Conservation (phyloP, 2,888 invertebrate species). For the Drosophila flavopinicola region DNA sequence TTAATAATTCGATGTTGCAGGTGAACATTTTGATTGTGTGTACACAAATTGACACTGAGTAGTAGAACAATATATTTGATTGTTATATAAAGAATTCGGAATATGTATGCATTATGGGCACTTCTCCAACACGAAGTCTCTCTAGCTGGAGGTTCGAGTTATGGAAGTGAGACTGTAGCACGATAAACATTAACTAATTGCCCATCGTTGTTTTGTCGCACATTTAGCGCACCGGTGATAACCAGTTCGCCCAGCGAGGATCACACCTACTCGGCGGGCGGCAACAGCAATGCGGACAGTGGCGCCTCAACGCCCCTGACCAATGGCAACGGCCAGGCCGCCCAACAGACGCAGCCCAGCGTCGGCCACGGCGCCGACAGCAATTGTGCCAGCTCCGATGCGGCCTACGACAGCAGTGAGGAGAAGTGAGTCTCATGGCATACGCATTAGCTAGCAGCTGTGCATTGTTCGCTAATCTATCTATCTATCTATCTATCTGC, state of each 20-base stretch:
- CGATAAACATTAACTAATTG: not conserved
- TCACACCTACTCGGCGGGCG: constrained; percentile 93
- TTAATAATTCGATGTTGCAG: too few species aligned
- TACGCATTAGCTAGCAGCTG: too few species aligned
- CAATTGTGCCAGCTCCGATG: constrained; percentile 85
- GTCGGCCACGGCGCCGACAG: constrained; percentile 82
- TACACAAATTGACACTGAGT: too few species aligned
- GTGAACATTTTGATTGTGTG: too few species aligned
- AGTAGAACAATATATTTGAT: too few species aligned
- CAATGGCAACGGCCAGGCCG: constrained; percentile 60
- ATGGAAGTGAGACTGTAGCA: too few species aligned
- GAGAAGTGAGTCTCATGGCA: constrained; percentile 85
- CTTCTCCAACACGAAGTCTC: too few species aligned
- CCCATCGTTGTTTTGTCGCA: not conserved
- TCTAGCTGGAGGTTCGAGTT: too few species aligned
- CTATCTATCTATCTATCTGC: too few species aligned
- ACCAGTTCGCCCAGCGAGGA: constrained; percentile 96
- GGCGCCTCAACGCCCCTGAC: constrained; percentile 75
- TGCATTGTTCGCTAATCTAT: too few species aligned
- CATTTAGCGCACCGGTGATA: constrained; percentile 87
- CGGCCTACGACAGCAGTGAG: constrained; percentile 86
- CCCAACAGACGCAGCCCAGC: constrained; percentile 38
- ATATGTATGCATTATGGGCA: too few species aligned
- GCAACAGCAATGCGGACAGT: constrained; percentile 76
- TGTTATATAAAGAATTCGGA: too few species aligned